A percentile compares a stretch with the other conserved stretches of the same genome.
These are phyloP conservation scores for Macaria notata DNA, from an alignment of 2,888 invertebrate genomes.

Conservation along the genomic window DNA sequence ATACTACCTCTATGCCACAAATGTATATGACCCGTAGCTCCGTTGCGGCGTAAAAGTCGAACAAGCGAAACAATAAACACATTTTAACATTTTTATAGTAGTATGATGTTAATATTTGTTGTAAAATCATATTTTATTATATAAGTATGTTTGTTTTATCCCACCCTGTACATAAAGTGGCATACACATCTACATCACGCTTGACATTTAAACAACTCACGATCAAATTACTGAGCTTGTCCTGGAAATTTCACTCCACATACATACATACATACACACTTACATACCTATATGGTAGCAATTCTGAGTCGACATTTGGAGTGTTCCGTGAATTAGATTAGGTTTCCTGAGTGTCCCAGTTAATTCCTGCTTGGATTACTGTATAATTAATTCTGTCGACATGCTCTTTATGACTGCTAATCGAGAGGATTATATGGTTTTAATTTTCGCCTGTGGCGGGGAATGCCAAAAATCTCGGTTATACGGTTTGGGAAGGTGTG, in stretches of 20 bases:
- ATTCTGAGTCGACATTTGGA: conserved; percentile 13
- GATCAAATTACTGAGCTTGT: conserved; percentile 23
- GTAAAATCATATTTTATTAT: no score
- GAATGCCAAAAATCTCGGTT: conserved; percentile 7
- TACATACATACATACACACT: conserved; percentile 4
- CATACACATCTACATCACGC: neutral
- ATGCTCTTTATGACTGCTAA: conserved; percentile 29
- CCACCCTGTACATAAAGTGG: neutral
- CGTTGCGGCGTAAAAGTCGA: no score
- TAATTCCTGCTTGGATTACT: conserved; percentile 42
- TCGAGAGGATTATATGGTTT: conserved; percentile 21
- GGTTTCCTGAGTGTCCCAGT: conserved; percentile 33
- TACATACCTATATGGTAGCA: conserved; percentile 4
- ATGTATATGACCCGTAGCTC: no score
- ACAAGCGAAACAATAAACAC: no score
- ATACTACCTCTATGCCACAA: no score
- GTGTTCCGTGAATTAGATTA: conserved; percentile 25
- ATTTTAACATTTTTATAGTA: no score
- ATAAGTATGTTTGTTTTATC: no score
- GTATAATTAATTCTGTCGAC: conserved; percentile 28
- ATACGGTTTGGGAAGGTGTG: neutral
- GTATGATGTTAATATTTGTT: no score
- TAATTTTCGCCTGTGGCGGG: conserved; percentile 16
- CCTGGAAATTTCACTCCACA: conserved; percentile 13
- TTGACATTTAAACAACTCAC: conserved; percentile 21